These are phyloP conservation scores for Rachycentron canadum DNA, from an alignment of 2,797 vertebrate genomes.

Conservation along the genomic window DNA sequence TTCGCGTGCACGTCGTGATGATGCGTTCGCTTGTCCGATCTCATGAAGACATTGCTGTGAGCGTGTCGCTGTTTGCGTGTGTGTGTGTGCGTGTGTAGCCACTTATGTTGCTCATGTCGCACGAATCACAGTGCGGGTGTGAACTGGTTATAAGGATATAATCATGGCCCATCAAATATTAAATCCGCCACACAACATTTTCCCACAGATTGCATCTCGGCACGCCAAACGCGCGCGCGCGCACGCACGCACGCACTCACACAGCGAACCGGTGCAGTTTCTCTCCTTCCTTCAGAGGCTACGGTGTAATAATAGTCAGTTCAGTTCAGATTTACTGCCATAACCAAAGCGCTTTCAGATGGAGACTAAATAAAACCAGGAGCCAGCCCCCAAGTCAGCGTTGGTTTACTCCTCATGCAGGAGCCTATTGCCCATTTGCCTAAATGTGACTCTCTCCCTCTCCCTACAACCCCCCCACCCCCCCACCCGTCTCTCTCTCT, in stretches of 20 bases:
- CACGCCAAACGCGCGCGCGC: background rate
- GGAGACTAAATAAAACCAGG: slow-evolving; percentile 35
- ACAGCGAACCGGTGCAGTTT: background rate
- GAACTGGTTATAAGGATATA: slow-evolving; percentile 32
- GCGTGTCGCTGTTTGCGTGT: slow-evolving; percentile 11
- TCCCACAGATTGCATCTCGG: slow-evolving; percentile 6
- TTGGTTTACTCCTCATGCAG: slow-evolving; percentile 22
- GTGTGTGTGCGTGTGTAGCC: background rate
- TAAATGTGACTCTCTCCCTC: slow-evolving; percentile 14
- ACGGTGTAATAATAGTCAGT: background rate
- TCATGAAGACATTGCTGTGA: slow-evolving; percentile 45
- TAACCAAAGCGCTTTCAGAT: slow-evolving; percentile 12
- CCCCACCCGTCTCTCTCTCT: slow-evolving; percentile 20
- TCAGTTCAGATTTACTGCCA: slow-evolving; percentile 23
- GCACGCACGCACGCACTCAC: background rate
- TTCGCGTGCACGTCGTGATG: slow-evolving; percentile 40
- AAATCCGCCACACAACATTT: slow-evolving; percentile 40
- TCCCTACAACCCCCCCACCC: background rate
- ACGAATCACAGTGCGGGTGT: slow-evolving; percentile 31
- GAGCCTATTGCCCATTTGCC: slow-evolving; percentile 6
- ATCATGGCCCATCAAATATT: slow-evolving; percentile 57
- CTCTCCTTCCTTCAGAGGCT: background rate
- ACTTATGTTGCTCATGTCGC: slow-evolving; percentile 19
- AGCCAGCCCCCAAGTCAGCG: slow-evolving; percentile 8
- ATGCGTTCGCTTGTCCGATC: slow-evolving; percentile 65